Evolutionary conservation across 1,140 invertebrate genomes (phyloP).

Genomic region (Sycophaga agraensis): DNA sequence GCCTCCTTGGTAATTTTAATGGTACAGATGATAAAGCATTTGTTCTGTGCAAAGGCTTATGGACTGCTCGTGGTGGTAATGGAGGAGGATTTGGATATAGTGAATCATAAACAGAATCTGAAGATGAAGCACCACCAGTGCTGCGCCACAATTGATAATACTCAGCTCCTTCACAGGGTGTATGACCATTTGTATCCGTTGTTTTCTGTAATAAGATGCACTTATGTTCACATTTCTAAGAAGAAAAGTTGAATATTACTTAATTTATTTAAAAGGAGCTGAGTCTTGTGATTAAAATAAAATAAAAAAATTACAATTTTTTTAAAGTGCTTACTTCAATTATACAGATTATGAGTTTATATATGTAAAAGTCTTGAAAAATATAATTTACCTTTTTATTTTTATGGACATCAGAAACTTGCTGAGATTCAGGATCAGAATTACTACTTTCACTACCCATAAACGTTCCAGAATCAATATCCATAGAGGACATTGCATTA

Average conservation of each 20-base stretch:
- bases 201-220: conserved; percentile 15
- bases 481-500: conserved; percentile 38
- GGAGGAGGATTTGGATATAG: conserved; percentile 56
- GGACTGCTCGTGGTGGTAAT: conserved; percentile 57
- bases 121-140: conserved; percentile 46
- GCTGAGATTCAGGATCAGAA: conserved; percentile 53
- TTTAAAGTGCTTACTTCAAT: not conserved
- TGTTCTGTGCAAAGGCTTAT: conserved; percentile 65
- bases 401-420: conserved; percentile 36
- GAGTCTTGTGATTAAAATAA: too few species aligned
- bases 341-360: not conserved
- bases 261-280: too few species aligned
- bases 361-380: not conserved
- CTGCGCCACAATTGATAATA: conserved; percentile 57
- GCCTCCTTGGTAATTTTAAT: conserved; percentile 51
- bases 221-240: too few species aligned
- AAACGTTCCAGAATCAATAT: conserved; percentile 44
- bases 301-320: not conserved
- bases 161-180: conserved; percentile 46
- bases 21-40: conserved; percentile 59
- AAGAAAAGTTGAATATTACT: too few species aligned
- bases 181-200: conserved; percentile 37
- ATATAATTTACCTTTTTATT: conserved; percentile 40
- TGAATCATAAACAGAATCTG: conserved; percentile 44
- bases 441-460: conserved; percentile 53